Percentiles rank a stretch among this genome's conserved stretches.
Evolutionary conservation across 2,113 vertebrate species (phyloP).

Genomic region (Thermophis baileyi): DNA sequence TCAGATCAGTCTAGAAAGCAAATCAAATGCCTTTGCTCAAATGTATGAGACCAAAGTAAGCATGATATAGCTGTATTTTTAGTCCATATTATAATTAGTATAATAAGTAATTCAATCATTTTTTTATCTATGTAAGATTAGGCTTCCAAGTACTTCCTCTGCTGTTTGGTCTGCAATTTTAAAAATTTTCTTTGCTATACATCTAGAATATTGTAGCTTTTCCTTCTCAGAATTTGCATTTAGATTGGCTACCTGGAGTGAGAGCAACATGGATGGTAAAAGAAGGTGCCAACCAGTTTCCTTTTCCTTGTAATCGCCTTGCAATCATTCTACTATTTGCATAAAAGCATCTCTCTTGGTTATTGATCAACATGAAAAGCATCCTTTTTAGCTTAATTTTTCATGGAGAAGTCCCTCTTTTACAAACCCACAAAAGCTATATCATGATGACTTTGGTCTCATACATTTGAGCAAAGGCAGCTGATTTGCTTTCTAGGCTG

Average conservation of each 20-base stretch:
- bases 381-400: conserved; percentile 49
- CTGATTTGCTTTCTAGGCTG: background rate
- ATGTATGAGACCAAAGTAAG: background rate
- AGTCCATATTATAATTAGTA: background rate
- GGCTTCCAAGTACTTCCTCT: background rate
- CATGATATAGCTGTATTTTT: background rate
- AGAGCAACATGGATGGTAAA: conserved; percentile 18
- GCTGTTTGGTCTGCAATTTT: conserved; percentile 1
- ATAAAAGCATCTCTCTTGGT: conserved; percentile 57
- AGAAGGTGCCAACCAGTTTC: background rate
- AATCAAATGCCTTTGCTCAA: background rate
- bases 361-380: conserved; percentile 58
- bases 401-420: conserved; percentile 42
- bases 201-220: conserved; percentile 36
- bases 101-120: background rate
- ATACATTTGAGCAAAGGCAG: background rate
- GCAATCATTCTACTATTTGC: conserved; percentile 42
- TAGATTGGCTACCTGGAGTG: conserved; percentile 64
- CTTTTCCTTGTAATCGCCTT: conserved; percentile 25
- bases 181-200: background rate
- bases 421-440: background rate
- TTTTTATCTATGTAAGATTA: background rate
- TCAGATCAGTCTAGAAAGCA: background rate
- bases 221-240: conserved; percentile 61
- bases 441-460: background rate